A percentile compares a stretch with the other conserved stretches of the same genome.
These are phyloP conservation scores for Trialeurodes vaporariorum DNA, from an alignment of 1,140 invertebrate species.

Conservation along the genomic window DNA sequence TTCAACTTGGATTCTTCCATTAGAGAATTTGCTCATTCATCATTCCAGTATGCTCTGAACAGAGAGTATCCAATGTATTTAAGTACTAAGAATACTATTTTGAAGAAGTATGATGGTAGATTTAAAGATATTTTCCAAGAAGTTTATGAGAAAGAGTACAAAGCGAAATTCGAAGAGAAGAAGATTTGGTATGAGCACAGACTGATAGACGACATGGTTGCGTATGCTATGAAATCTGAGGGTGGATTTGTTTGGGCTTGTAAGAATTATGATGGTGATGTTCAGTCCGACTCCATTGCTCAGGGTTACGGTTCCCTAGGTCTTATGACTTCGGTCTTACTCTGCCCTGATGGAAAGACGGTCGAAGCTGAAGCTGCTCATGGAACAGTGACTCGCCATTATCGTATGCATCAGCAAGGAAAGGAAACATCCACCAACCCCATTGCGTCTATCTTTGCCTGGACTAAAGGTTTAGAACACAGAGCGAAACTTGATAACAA, in stretches of 20 bases:
- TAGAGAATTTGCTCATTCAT: slow-evolving; percentile 82
- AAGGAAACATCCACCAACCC: slow-evolving; percentile 97
- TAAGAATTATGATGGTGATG: slow-evolving; percentile 99
- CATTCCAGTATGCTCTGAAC: slow-evolving; percentile 79
- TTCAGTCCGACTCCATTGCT: slow-evolving; percentile 94
- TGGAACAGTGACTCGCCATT: slow-evolving; percentile 94
- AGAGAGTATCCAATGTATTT: slow-evolving; percentile 84
- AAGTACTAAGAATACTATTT: slow-evolving; percentile 98
- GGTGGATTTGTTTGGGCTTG: slow-evolving; percentile 99
- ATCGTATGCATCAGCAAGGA: slow-evolving; percentile 83
- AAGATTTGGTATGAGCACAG: slow-evolving; percentile 96
- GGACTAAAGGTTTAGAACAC: slow-evolving; percentile 85
- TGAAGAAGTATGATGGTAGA: slow-evolving; percentile 95
- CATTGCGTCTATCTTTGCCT: slow-evolving; percentile 98
- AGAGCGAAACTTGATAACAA: slow-evolving; percentile 90
- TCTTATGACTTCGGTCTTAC: slow-evolving; percentile 88
- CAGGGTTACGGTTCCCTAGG: slow-evolving; percentile 89
- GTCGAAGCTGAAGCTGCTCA: slow-evolving; percentile 96
- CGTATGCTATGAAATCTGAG: slow-evolving; percentile 93
- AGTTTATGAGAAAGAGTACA: slow-evolving; percentile 88
- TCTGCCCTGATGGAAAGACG: slow-evolving; percentile 93
- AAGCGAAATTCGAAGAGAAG: slow-evolving; percentile 66
- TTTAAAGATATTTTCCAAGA: slow-evolving; percentile 99
- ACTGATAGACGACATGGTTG: slow-evolving; percentile 98
- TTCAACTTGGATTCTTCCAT: slow-evolving; percentile 95